phyloP scores from a whole-genome alignment of 1,140 invertebrate species.

The Drosophila pachea region DNA sequence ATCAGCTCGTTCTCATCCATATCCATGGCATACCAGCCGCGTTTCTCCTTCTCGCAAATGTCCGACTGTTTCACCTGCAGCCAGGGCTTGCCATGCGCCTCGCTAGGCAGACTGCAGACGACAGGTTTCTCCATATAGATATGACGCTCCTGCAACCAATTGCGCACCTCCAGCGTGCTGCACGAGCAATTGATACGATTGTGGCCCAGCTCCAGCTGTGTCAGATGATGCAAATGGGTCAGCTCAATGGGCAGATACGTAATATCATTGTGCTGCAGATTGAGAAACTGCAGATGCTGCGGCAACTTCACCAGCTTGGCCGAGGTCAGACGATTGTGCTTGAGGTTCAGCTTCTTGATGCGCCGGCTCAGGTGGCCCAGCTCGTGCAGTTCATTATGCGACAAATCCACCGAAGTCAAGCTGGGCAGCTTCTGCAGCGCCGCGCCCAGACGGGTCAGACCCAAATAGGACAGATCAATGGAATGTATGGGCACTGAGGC shows the following conservation, averaged over 20 bases:
- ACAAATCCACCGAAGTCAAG: constrained; percentile 81
- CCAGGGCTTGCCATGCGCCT: constrained; percentile 80
- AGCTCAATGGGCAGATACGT: constrained; percentile 81
- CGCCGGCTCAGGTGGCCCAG: constrained; percentile 81
- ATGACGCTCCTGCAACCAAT: constrained; percentile 80
- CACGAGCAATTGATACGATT: constrained; percentile 83
- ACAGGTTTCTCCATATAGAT: constrained; percentile 81
- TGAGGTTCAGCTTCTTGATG: constrained; percentile 81
- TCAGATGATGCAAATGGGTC: constrained; percentile 79
- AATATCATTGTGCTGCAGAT: constrained; percentile 82
- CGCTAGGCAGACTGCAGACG: constrained; percentile 80
- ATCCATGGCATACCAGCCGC: constrained; percentile 17
- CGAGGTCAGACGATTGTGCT: constrained; percentile 81
- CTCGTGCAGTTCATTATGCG: constrained; percentile 81
- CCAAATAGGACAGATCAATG: constrained; percentile 82
- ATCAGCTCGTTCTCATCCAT: constrained; percentile 80
- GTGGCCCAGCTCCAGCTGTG: constrained; percentile 81
- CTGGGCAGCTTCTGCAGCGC: constrained; percentile 81
- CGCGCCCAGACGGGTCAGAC: constrained; percentile 80
- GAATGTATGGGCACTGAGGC: constrained; percentile 69
- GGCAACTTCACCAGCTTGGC: constrained; percentile 80
- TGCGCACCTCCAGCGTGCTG: constrained; percentile 81
- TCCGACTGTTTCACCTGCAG: constrained; percentile 81
- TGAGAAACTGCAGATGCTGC: constrained; percentile 82
- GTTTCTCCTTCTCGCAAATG: constrained; percentile 79